Percentiles rank a stretch among this genome's conserved stretches.
These are phyloP conservation scores for Myiagra hebetior DNA, from an alignment of 2,113 vertebrate species.

Conservation along the genomic window DNA sequence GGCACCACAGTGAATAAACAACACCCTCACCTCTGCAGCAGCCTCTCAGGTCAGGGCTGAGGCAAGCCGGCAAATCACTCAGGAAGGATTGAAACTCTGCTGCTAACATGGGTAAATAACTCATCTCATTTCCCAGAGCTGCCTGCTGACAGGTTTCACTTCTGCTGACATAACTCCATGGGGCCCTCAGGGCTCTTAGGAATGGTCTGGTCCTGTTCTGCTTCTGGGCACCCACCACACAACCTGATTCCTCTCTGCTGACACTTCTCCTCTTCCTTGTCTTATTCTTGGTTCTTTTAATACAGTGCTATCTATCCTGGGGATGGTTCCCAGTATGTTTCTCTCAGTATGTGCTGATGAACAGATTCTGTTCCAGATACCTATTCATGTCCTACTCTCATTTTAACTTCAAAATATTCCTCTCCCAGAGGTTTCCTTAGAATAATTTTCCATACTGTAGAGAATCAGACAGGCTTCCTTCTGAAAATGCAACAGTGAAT, in stretches of 20 bases:
- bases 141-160: neutral
- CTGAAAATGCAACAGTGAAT: neutral
- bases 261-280: neutral
- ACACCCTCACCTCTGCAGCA: neutral
- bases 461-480: neutral
- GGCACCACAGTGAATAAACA: neutral
- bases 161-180: neutral
- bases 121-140: neutral
- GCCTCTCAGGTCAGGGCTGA: neutral
- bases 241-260: neutral
- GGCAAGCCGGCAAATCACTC: neutral
- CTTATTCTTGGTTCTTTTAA: neutral
- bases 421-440: constrained; percentile 3
- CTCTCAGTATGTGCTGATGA: neutral
- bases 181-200: neutral
- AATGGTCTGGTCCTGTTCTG: neutral
- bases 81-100: neutral
- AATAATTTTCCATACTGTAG: neutral
- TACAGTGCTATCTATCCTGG: neutral
- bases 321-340: neutral
- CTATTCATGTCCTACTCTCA: neutral
- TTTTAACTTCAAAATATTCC: constrained; percentile 26
- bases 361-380: neutral
- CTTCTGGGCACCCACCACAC: neutral
- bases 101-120: neutral